phyloP scores from a whole-genome alignment of 2,888 invertebrate species.

The Ichneumoninae sp. region DNA sequence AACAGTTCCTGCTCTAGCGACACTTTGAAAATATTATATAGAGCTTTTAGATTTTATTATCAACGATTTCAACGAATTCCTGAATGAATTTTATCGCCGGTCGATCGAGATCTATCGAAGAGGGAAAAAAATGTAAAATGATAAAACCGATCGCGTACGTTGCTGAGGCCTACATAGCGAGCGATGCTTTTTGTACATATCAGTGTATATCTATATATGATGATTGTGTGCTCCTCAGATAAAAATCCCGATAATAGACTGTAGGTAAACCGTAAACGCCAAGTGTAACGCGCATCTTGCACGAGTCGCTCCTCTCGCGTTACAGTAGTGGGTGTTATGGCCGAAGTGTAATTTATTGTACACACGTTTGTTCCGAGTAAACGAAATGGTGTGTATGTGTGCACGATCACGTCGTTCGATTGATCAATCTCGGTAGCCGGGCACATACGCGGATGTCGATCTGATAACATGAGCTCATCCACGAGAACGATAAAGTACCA shows the following conservation, averaged over 20 bases:
- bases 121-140: not conserved
- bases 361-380: slow-evolving; percentile 56
- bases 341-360: slow-evolving; percentile 25
- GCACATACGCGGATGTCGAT: slow-evolving; percentile 39
- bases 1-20: not conserved
- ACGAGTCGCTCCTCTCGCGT: slow-evolving; percentile 11
- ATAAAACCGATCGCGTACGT: not conserved
- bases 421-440: slow-evolving; percentile 55
- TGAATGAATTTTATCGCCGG: slow-evolving; percentile 44
- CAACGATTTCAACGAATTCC: slow-evolving; percentile 33
- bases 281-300: slow-evolving; percentile 38
- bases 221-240: slow-evolving; percentile 14
- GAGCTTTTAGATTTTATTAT: not conserved
- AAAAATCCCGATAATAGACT: slow-evolving; percentile 39
- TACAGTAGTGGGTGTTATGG: not conserved
- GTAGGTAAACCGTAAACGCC: slow-evolving; percentile 35
- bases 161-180: not conserved
- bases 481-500: slow-evolving; percentile 37
- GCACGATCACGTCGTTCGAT: slow-evolving; percentile 26
- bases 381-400: slow-evolving; percentile 30
- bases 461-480: slow-evolving; percentile 51
- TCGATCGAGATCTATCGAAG: slow-evolving; percentile 6
- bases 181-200: not conserved
- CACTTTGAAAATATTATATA: slow-evolving; percentile 2
- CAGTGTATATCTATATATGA: slow-evolving; percentile 2